Percentiles rank a stretch among this genome's conserved stretches.
Conservation (phyloP, 1,140 invertebrate genomes). For the Musca vetustissima region DNA sequence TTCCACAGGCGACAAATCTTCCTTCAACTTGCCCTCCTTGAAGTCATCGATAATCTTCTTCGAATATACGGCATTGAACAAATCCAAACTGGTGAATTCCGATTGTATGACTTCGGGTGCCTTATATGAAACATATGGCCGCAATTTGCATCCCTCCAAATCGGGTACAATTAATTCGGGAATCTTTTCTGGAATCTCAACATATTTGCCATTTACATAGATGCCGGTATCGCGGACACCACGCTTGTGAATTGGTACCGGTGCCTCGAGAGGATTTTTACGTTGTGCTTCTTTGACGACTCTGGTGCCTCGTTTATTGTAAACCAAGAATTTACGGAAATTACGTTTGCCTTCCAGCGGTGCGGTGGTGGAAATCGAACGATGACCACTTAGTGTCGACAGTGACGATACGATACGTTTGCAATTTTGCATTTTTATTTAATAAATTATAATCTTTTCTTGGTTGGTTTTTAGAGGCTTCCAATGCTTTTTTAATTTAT, state of each 20-base stretch:
- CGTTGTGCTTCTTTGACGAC: conserved; percentile 65
- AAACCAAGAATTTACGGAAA: conserved; percentile 74
- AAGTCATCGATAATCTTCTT: conserved; percentile 80
- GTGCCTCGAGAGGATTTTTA: conserved; percentile 60
- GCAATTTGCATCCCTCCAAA: conserved; percentile 76
- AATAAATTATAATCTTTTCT: no score
- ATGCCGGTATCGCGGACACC: conserved; percentile 68
- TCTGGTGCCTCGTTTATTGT: conserved; percentile 72
- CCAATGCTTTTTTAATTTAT: no score
- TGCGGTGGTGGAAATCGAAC: conserved; percentile 64
- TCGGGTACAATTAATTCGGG: conserved; percentile 92
- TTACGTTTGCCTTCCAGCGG: conserved; percentile 70
- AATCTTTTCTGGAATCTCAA: conserved; percentile 82
- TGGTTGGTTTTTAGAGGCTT: no score
- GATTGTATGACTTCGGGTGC: conserved; percentile 71
- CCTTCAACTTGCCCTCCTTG: conserved; percentile 68
- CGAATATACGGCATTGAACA: conserved; percentile 83
- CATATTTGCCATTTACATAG: conserved; percentile 61
- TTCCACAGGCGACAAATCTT: conserved; percentile 67
- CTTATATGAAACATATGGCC: conserved; percentile 92
- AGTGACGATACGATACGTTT: conserved; percentile 35
- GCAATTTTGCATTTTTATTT: conserved; percentile 41
- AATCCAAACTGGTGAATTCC: conserved; percentile 79
- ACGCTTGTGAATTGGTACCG: conserved; percentile 65
- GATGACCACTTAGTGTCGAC: conserved; percentile 38